A percentile compares a stretch with the other conserved stretches of the same genome.
Evolutionary conservation across 2,888 invertebrate genomes (phyloP).

Genomic region (Galerucella calmariensis): DNA sequence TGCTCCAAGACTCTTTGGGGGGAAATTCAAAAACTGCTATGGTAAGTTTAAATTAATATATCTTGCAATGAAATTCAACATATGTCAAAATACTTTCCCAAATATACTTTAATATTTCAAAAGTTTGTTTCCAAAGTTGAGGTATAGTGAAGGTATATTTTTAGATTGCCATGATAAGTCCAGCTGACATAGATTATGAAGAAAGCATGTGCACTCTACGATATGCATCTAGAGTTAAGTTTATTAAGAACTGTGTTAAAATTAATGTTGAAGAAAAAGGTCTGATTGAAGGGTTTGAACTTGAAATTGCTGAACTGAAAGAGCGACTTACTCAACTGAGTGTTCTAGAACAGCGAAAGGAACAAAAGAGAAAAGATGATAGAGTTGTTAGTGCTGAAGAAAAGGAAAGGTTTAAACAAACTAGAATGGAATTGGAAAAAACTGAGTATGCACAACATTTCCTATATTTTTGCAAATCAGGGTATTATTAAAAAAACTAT

Average conservation of each 20-base stretch:
- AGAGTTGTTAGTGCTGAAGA: conserved; percentile 45
- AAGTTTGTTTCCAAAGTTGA: no score
- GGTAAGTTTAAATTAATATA: conserved; percentile 68
- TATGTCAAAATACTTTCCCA: no score
- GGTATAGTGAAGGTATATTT: conserved; percentile 21
- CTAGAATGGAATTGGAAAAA: conserved; percentile 60
- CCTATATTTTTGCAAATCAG: conserved; percentile 15
- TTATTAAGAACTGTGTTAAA: conserved; percentile 94
- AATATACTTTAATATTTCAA: no score
- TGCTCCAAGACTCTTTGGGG: conserved; percentile 96
- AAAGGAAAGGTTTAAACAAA: conserved; percentile 58
- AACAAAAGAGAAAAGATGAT: conserved; percentile 50
- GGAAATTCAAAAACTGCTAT: conserved; percentile 96
- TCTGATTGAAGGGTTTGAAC: conserved; percentile 92
- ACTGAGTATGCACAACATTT: conserved; percentile 57
- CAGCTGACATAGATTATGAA: conserved; percentile 95
- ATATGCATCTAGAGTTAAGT: conserved; percentile 97
- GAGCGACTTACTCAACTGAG: conserved; percentile 57
- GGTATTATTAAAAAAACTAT: conserved; percentile 2
- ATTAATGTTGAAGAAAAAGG: conserved; percentile 99
- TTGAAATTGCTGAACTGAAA: conserved; percentile 93
- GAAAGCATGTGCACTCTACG: conserved; percentile 96
- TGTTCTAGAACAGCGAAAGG: conserved; percentile 56
- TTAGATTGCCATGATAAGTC: conserved; percentile 96
- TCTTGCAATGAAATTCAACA: not conserved